Conservation (phyloP, 1,140 invertebrate genomes). For the Cheumatopsyche charites region DNA sequence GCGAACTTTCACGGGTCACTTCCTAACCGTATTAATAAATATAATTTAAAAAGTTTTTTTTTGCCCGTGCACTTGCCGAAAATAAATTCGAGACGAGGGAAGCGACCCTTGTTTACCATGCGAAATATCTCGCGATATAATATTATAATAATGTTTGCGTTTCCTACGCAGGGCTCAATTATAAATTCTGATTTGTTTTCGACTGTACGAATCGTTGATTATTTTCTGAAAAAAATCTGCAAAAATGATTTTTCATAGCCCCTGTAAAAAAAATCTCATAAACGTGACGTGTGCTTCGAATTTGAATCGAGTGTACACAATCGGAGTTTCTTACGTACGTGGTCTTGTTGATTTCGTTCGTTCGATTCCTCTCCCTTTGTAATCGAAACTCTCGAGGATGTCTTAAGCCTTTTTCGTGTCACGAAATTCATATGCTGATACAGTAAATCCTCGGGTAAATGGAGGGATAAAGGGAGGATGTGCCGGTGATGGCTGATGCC, state of each 20-base stretch:
- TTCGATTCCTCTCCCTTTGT: conserved; percentile 12
- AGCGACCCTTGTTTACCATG: background rate
- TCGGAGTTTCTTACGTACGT: background rate
- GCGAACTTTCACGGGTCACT: conserved; percentile 15
- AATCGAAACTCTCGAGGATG: conserved; percentile 34
- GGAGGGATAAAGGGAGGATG: conserved; percentile 42
- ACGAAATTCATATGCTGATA: conserved; percentile 49
- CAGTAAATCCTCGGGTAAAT: conserved; percentile 48
- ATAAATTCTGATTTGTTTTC: conserved; percentile 2
- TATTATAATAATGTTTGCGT: background rate
- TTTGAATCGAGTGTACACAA: conserved; percentile 10
- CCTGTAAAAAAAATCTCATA: conserved; percentile 17
- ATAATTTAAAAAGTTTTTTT: conserved; percentile 16
- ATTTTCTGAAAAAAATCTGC: background rate
- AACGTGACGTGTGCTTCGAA: conserved; percentile 5
- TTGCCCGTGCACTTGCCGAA: background rate
- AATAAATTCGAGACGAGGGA: conserved; percentile 1
- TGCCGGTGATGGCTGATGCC: conserved; percentile 30
- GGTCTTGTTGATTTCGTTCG: background rate
- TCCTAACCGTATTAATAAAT: conserved; percentile 16
- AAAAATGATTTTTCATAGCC: background rate
- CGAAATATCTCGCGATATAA: background rate
- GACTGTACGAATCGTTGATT: background rate
- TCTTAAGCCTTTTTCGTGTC: conserved; percentile 48
- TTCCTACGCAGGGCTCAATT: background rate